These are phyloP conservation scores for Oligia fasciuncula DNA, from an alignment of 2,888 invertebrate species.

Conservation along the genomic window DNA sequence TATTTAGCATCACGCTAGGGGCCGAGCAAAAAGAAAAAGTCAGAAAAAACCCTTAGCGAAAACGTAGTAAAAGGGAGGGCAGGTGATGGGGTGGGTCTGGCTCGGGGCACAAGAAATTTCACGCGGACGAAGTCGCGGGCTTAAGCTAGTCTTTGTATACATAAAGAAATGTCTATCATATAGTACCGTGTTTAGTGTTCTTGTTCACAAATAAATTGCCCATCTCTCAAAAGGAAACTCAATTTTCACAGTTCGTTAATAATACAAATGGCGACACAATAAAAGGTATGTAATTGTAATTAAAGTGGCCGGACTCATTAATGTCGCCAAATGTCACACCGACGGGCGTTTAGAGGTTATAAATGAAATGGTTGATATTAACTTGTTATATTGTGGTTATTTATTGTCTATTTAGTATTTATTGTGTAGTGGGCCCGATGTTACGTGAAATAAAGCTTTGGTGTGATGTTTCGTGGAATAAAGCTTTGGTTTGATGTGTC, in stretches of 20 bases:
- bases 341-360: slow-evolving; percentile 39
- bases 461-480: background rate
- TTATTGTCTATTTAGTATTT: slow-evolving; percentile 15
- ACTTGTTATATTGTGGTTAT: slow-evolving; percentile 16
- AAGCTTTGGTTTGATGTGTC: background rate
- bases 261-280: slow-evolving; percentile 70
- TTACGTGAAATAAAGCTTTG: background rate
- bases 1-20: no score
- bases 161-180: no score
- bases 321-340: slow-evolving; percentile 57
- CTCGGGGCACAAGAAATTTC: no score
- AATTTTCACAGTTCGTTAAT: slow-evolving; percentile 74
- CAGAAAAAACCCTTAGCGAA: no score
- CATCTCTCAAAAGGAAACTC: slow-evolving; percentile 54
- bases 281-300: slow-evolving; percentile 76
- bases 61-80: no score
- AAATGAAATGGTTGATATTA: slow-evolving; percentile 33
- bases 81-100: no score
- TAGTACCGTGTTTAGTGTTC: background rate
- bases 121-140: no score
- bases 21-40: no score
- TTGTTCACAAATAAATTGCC: slow-evolving; percentile 18
- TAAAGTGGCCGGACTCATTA: slow-evolving; percentile 74
- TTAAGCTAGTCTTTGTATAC: no score
- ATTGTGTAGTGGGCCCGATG: background rate